phyloP scores from a whole-genome alignment of 2,797 vertebrate species.

The Sparidentex hasta region DNA sequence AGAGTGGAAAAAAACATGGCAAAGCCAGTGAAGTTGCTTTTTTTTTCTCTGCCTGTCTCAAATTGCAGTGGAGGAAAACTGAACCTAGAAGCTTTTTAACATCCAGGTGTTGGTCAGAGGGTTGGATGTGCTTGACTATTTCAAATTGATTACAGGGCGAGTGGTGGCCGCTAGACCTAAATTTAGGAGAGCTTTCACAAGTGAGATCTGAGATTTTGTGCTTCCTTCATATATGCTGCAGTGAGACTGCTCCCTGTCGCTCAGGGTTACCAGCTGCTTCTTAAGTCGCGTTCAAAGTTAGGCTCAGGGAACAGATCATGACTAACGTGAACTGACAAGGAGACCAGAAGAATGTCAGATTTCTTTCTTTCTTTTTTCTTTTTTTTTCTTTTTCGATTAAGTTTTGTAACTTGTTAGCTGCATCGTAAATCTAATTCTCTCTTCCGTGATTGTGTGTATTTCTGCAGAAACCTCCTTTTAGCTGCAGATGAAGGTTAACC shows the following conservation, averaged over 20 bases:
- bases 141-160: constrained; percentile 72
- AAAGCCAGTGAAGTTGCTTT: constrained; percentile 27
- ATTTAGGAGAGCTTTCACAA: constrained; percentile 67
- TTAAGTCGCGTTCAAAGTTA: constrained; percentile 58
- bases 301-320: constrained; percentile 46
- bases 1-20: constrained; percentile 31
- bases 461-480: constrained; percentile 47
- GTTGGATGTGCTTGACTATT: constrained; percentile 51
- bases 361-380: too few species aligned
- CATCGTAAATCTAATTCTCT: constrained; percentile 50
- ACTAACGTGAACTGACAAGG: constrained; percentile 60
- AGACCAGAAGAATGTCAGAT: constrained; percentile 49
- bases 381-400: constrained; percentile 5
- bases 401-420: constrained; percentile 44
- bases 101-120: constrained; percentile 64
- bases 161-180: constrained; percentile 52
- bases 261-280: constrained; percentile 65
- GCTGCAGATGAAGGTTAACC: constrained; percentile 65
- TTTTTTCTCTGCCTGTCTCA: constrained; percentile 32
- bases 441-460: constrained; percentile 40
- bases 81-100: constrained; percentile 13
- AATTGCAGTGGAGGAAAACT: constrained; percentile 29
- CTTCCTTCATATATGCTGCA: constrained; percentile 30
- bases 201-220: constrained; percentile 69
- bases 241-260: constrained; percentile 57